Percentiles rank a stretch among this genome's conserved stretches.
Evolutionary conservation across 2,888 invertebrate species (phyloP).

Genomic region (Apamea anceps): DNA sequence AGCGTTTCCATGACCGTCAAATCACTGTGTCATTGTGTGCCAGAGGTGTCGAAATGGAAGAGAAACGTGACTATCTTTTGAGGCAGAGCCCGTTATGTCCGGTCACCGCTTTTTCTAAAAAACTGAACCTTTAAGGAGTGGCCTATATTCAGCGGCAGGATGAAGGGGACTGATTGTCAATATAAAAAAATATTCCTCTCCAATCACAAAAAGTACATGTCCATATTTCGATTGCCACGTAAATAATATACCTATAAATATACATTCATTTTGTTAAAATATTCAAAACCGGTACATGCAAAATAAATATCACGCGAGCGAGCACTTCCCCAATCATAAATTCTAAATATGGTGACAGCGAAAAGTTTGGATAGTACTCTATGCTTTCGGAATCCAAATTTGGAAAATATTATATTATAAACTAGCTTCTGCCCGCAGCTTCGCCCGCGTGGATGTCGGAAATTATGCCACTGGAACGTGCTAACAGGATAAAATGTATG

Average conservation of each 20-base stretch:
- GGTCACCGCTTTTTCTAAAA: no score
- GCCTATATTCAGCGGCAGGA: neutral
- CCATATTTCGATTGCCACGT: neutral
- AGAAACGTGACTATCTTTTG: no score
- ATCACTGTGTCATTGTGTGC: no score
- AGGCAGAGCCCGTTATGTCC: no score
- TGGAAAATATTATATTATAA: no score
- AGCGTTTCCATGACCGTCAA: no score
- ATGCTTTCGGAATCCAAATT: neutral
- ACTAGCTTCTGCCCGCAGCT: no score
- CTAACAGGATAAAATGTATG: no score
- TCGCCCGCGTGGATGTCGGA: no score
- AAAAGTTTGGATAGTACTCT: neutral
- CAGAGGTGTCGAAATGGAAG: no score
- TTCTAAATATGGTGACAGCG: conserved; percentile 11
- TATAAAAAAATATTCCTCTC: neutral
- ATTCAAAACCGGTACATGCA: conserved; percentile 2
- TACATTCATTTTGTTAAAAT: neutral
- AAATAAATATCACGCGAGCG: conserved; percentile 12
- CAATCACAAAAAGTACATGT: neutral
- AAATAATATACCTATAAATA: neutral
- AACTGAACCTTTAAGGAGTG: no score
- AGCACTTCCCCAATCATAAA: conserved; percentile 27
- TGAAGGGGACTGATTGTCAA: neutral
- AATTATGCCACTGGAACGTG: no score